Conservation (phyloP, 2,888 invertebrate genomes). For the Drosophila diplacantha region DNA sequence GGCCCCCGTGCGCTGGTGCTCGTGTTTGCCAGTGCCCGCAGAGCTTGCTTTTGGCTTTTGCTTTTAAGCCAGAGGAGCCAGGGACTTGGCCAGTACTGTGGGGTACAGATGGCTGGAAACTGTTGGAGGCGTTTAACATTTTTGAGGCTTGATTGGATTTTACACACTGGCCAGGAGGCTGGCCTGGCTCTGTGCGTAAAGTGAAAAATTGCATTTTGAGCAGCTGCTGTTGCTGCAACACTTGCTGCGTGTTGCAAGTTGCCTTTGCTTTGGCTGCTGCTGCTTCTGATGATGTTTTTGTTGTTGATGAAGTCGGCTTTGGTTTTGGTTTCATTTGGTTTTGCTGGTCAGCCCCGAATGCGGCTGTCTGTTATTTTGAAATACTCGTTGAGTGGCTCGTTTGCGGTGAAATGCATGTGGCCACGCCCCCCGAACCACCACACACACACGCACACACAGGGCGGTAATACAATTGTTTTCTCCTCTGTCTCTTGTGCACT, state of each 20-base stretch:
- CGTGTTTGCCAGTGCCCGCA: conserved; percentile 48
- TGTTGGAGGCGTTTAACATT: conserved; percentile 67
- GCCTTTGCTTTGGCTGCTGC: conserved; percentile 33
- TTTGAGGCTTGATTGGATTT: conserved; percentile 74
- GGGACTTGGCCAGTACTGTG: conserved; percentile 18
- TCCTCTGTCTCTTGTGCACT: not conserved
- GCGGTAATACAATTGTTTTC: conserved; percentile 19
- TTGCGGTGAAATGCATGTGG: conserved; percentile 67
- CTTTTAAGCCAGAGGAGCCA: conserved; percentile 42
- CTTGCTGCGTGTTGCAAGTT: conserved; percentile 40
- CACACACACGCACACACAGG: conserved; percentile 19
- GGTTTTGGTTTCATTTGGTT: conserved; percentile 62
- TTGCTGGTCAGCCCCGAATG: conserved; percentile 52
- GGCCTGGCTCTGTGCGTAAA: conserved; percentile 45
- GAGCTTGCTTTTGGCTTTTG: conserved; percentile 69
- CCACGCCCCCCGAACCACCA: conserved; percentile 16
- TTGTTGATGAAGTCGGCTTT: conserved; percentile 72
- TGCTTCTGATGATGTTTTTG: conserved; percentile 49
- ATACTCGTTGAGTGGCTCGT: conserved; percentile 72
- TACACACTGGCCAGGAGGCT: conserved; percentile 22
- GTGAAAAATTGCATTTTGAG: conserved; percentile 72
- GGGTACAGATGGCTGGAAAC: not conserved
- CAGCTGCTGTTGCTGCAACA: conserved; percentile 53
- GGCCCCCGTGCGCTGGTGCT: conserved; percentile 41
- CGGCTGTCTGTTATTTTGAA: conserved; percentile 70